Evolutionary conservation across 2,888 invertebrate species (phyloP), one percentile per base, ranked within the genome.

Genomic region (Heliconius charithonia): DNA sequence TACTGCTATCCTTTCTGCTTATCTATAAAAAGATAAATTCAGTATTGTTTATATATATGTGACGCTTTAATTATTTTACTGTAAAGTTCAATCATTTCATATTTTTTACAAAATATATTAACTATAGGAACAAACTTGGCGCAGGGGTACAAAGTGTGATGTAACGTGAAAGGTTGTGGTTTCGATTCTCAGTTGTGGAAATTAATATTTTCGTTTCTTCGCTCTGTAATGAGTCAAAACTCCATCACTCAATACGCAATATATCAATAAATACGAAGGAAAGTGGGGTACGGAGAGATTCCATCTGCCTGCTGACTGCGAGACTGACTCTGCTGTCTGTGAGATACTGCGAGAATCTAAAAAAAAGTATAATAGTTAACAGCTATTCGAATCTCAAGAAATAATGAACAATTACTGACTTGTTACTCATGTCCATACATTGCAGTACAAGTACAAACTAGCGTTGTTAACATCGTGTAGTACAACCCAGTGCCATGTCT

Each of bases 381-480:
- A 3, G 7, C n/a, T 56, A 56, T n/a, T 22, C n/a, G n/a, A 12
- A 12, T 22, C 41, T 4, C 13, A 67, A 41, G 16, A 7, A 37
- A n/a, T 41, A 37, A n/a, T 37, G 29, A n/a, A 25, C 41, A 67
- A 7, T 67, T 41, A 71, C 22, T 32, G 29, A 41, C 67, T 37
- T n/a, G 16, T n/a, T 69, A 51, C 10, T 56, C 56, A 51, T 71
- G 27, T 27, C 51, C 51, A 51, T 22, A 45, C 19, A 29, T 29
- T 41, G 67, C 37, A 22, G 62, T 27, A 41, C 51, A 63, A 22
- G n/a, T 29, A 66, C 41, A 37, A 22, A 59, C n/a, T 72, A 27
- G 51, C 32, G 51, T 73, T 73, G 73, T 73, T 77, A 73, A 73
- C 73, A 73, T 67, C 66, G 41, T 77, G 67, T 66, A 69, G 63